Evolutionary conservation across 2,797 vertebrate genomes (phyloP), one percentile per base, ranked within the genome.

Genomic region (Thaleichthys pacificus): DNA sequence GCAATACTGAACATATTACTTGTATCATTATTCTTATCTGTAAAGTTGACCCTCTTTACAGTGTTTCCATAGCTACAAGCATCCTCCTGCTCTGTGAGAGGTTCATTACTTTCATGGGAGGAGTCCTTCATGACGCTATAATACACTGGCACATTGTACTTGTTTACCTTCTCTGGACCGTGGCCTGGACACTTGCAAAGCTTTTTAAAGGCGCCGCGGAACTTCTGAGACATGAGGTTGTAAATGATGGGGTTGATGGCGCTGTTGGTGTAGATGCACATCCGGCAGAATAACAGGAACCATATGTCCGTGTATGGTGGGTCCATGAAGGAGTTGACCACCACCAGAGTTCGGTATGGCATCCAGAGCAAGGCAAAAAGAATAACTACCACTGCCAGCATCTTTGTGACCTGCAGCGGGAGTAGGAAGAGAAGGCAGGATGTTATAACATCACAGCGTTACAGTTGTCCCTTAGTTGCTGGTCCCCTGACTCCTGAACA

Each of bases 181-280:
- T 21, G 58, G 64, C 80, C 28, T 63, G 83, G 69, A 24, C 96
- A 96, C 78, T 88, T 90, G 81, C 93, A 95, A 0, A 97, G 75
- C 81, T 93, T 93, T 65, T 89, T 92, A 67, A 96, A 97, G 0
- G 95, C 96, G 0, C 93, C 88, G 5, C 92, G 87, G 77, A 97
- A 97, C 83, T 95, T 95, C 86, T 96, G 95, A 0, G 95, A 96
- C 96, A 96, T 96, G 81, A 95, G 93, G 82, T 94, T 95, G 81
- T 96, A 96, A 85, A 97, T 79, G 82, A 96, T 91, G 71, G 96
- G 96, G 89, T 97, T 97, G 90, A 96, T 87, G 69, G 95, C 93
- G 0, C 95, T 96, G 91, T 97, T 97, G 86, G 92, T 85, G 84
- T 96, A 96, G 88, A 97, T 93, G 89, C 94, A 96, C 82, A 95